Conservation (phyloP, 2,113 vertebrate genomes). For the Psophia crepitans region DNA sequence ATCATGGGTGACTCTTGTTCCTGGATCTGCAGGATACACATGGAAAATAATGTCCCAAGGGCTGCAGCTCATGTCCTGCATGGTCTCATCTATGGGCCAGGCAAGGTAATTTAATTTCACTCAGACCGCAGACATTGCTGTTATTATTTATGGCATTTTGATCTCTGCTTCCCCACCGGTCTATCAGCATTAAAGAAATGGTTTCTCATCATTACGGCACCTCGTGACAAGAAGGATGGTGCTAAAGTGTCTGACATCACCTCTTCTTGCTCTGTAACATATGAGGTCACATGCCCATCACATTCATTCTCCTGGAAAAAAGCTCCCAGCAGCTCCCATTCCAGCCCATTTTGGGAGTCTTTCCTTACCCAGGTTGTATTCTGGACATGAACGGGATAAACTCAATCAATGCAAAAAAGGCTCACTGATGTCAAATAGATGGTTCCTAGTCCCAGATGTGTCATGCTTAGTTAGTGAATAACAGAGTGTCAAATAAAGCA, state of each 20-base stretch:
- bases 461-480: constrained; percentile 81
- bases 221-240: constrained; percentile 13
- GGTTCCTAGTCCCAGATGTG: constrained; percentile 80
- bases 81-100: background rate
- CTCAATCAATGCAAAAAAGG: constrained; percentile 59
- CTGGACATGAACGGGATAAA: constrained; percentile 53
- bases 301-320: background rate
- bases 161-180: constrained; percentile 42
- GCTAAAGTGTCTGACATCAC: background rate
- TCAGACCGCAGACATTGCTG: constrained; percentile 23
- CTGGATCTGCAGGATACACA: background rate
- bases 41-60: background rate
- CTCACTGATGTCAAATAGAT: constrained; percentile 76
- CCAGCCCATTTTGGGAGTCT: background rate
- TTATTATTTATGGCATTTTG: constrained; percentile 59
- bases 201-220: constrained; percentile 57
- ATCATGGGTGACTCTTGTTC: fast-evolving
- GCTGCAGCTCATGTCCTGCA: background rate
- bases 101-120: constrained; percentile 52
- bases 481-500: constrained; percentile 81
- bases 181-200: constrained; percentile 67
- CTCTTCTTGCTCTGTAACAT: background rate
- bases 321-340: background rate
- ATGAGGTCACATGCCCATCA: background rate
- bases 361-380: constrained; percentile 1